Evolutionary conservation across 2,797 vertebrate genomes (phyloP), one percentile per base, ranked within the genome.

Genomic region (Coranthus polyacanthus): DNA sequence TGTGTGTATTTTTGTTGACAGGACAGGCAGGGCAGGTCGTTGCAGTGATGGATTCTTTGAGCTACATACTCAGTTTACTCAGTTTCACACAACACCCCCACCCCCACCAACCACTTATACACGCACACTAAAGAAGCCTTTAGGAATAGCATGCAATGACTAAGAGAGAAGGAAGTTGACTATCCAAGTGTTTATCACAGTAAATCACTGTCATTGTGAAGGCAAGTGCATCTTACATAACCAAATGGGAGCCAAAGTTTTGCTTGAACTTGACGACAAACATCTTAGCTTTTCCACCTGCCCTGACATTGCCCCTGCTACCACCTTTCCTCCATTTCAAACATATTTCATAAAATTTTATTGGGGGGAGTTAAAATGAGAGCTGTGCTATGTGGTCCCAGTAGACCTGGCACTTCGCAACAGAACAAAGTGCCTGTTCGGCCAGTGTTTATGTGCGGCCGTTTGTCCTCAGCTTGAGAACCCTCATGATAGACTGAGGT

Each of bases 311-410:
- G 75, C 36, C 58, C 76, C 67, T 43, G 58, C 56, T 34, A 39
- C 72, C 61, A 13, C 54, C 66, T n/a, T 64, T 43, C 63, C 72
- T 68, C 60, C 43, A 7, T 66, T 75, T 70, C 73, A 76, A 82
- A 83, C 75, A 75, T 79, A 72, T 82, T 86, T 88, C 78, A 81
- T 82, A 72, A 82, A 63, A 75, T 85, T 83, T 81, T 78, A 88
- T 83, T 60, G 71, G 73, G 38, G 6, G 1, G 63, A 75, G 62
- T 83, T 84, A 78, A 85, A 84, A 84, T 62, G 57, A 12, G 75
- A 69, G 72, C 82, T 9, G 71, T 2, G 71, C 49, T 36, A 12
- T 12, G 74, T 54, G 2, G 68, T 80, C 79, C 78, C 78, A 12
- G 68, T 18, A 49, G 75, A 79, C 78, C 46, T 7, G 32, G 37